phyloP scores from a whole-genome alignment of 2,113 vertebrate genomes.

The Mohoua ochrocephala region DNA sequence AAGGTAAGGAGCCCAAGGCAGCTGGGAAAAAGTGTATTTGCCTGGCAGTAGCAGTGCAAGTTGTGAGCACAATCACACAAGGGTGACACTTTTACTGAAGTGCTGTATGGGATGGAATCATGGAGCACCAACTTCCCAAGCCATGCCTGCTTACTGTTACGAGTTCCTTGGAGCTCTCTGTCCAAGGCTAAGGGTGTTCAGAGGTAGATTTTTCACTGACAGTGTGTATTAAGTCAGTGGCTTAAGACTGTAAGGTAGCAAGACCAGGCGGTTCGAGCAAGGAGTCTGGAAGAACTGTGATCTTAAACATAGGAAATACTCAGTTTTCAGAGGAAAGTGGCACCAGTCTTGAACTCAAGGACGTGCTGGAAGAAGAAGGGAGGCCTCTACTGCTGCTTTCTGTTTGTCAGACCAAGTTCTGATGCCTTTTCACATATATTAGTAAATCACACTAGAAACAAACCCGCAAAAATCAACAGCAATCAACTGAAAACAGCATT shows the following conservation, averaged over 20 bases:
- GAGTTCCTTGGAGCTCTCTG: neutral
- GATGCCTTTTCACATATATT: neutral
- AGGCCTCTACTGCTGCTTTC: neutral
- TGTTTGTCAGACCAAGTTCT: neutral
- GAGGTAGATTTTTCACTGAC: neutral
- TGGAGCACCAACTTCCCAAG: neutral
- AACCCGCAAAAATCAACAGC: neutral
- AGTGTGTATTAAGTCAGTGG: neutral
- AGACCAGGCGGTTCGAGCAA: neutral
- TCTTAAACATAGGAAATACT: neutral
- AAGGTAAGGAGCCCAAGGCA: neutral
- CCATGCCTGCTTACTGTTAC: rapidly evolving
- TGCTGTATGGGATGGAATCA: neutral
- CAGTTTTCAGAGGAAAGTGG: neutral
- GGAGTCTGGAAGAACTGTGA: neutral
- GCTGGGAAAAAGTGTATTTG: neutral
- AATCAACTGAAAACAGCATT: neutral
- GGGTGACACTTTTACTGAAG: neutral
- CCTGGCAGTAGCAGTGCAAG: neutral
- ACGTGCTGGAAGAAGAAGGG: neutral
- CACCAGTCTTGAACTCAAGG: neutral
- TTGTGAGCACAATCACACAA: neutral
- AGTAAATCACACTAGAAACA: neutral
- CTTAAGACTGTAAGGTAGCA: neutral
- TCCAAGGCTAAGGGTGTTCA: neutral